Evolutionary conservation across 2,888 invertebrate genomes (phyloP), one percentile per base, ranked within the genome.

Genomic region (Rhimphoctona megacephalus): DNA sequence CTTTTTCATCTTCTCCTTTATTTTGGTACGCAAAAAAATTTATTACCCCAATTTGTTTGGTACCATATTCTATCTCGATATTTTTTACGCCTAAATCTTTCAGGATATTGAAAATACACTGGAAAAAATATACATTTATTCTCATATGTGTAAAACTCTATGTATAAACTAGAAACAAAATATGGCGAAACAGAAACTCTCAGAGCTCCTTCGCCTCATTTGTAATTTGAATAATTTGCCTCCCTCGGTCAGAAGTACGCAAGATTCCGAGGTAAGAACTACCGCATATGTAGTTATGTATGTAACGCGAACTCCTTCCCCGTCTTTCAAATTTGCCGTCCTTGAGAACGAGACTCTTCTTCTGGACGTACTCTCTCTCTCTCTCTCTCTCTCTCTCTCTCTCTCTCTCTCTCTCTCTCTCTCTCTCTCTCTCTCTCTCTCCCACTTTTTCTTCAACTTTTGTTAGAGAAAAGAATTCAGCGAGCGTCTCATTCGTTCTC

Each of bases 201-300:
- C 85, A 57, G 78, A 69, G 67, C 79, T 70, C 66, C 66, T 81
- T 84, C 67, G 33, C 78, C 81, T 88, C 83, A 81, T 85, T 80
- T 76, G 88, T 86, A 90, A 92, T 92, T 91, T 90, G 90, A 92
- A 91, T 91, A 90, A 92, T 92, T 90, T 88, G 81, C 87, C 89
- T 89, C 81, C 86, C 82, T 88, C 84, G 39, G 78, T 74, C 69
- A 57, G 76, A 25, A 25, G 67, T 52, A 57, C 80, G 43, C 25
- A 67, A 70, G 82, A 87, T 79, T 52, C 69, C 69, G 52, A 73
- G 81, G 43, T 61, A 67, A 80, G 80, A 80, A 70, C 30, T 30
- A 30, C 61, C 61, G 61, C 61, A 61, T 61, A 61, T 61, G 61
- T 61, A 61, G 61, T 61, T 61, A 61, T 61, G 61, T 69, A 76